Base-by-base conservation (phyloP, 2,113 vertebrate genomes). In the Oplegnathus fasciatus region DNA sequence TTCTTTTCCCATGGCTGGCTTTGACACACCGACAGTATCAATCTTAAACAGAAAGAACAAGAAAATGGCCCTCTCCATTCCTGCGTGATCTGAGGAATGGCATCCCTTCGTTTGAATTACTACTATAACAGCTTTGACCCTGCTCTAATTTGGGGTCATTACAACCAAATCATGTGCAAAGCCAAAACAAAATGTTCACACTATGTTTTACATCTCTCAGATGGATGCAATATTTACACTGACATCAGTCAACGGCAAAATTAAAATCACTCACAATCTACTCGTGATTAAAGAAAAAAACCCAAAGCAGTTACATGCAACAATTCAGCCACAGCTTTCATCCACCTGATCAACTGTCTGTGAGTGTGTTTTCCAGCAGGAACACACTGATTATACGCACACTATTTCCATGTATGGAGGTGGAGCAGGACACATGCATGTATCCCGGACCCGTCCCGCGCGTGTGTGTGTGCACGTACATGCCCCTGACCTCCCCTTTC, bases 121-220 rank as follows among this genome's bases (percentile, higher is more conserved):
- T 60, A 6, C 46, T 42, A 55, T 86, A 88, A 88, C 67, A 88
- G 81, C 80, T 87, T 78, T 85, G 80, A 91, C 89, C 90, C 50
- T 8, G 73, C 80, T 85, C 66, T 82, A 58, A 78, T 90, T 70
- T 66, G 32, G 6, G 80, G 76, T 82, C 80, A 85, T 86, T 86
- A 85, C 78, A 68, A 72, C 78, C 62, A 77, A 80, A 87, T 73
- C 30, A 65, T 79, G 80, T 78, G 61, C 74, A 77, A 78, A 88
- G 77, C 86, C 85, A 86, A 86, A 85, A 64, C 68, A 50, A 82
- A 88, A 79, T 61, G 65, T 85, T 86, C 82, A 87, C 84, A 83
- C 80, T 69, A 48, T 85, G 50, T 79, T 80, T 83, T 80, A 78
- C 9, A 71, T 85, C 48, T 34, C 58, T 64, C 85, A 85, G 78